Conservation (phyloP, 1,140 invertebrate species). For the Lepidurus arcticus region DNA sequence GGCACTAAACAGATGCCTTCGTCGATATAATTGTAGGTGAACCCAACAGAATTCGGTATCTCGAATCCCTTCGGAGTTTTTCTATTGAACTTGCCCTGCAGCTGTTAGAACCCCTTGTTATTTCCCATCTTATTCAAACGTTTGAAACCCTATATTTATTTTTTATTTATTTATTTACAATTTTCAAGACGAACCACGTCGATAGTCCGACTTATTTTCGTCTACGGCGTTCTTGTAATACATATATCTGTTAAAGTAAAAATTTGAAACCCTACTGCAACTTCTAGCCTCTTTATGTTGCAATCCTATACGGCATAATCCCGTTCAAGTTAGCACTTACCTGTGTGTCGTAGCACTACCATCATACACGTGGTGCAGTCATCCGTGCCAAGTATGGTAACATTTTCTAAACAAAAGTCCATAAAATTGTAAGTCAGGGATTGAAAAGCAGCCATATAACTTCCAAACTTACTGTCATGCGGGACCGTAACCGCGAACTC, state of each 20-base stretch:
- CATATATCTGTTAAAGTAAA: too few species aligned
- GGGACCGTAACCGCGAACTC: slow-evolving; percentile 84
- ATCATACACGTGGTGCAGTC: slow-evolving; percentile 91
- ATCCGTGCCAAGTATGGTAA: slow-evolving; percentile 83
- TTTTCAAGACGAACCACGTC: too few species aligned
- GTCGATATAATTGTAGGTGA: not conserved
- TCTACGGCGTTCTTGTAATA: too few species aligned
- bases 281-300: slow-evolving; percentile 18
- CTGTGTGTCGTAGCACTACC: slow-evolving; percentile 80
- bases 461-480: slow-evolving; percentile 70
- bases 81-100: not conserved
- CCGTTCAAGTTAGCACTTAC: slow-evolving; percentile 52
- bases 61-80: not conserved
- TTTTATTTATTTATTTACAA: too few species aligned
- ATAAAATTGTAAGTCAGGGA: slow-evolving; percentile 35
- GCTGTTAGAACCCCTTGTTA: not conserved
- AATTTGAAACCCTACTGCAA: not conserved
- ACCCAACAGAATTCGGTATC: not conserved
- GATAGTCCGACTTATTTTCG: too few species aligned
- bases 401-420: slow-evolving; percentile 58
- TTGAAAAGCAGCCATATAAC: not conserved
- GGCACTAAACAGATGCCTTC: slow-evolving; percentile 17
- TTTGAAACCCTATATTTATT: not conserved
- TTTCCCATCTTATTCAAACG: not conserved
- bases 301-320: slow-evolving; percentile 14